These are phyloP conservation scores for Meloe dianella DNA, from an alignment of 2,888 invertebrate genomes.

Conservation along the genomic window DNA sequence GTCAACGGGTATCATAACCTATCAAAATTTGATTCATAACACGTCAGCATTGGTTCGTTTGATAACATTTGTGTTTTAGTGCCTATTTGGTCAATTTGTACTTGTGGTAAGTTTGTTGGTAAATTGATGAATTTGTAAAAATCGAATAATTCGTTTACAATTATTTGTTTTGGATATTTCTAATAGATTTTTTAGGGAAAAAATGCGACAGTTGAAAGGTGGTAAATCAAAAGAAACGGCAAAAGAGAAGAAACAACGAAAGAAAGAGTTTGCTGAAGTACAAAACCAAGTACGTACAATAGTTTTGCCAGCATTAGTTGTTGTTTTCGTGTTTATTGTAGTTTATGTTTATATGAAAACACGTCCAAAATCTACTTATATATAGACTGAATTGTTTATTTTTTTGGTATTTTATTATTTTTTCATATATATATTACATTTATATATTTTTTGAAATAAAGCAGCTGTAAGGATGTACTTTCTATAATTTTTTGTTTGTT, in stretches of 20 bases:
- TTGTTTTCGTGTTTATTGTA: constrained; percentile 73
- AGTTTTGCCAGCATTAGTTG: constrained; percentile 75
- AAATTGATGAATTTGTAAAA: background rate
- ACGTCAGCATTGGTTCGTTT: constrained; percentile 23
- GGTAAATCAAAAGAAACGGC: constrained; percentile 83
- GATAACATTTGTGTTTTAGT: background rate
- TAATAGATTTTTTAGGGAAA: constrained; percentile 40
- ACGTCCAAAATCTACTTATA: constrained; percentile 63
- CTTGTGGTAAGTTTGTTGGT: background rate
- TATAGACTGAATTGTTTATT: constrained; percentile 38
- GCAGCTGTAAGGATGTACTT: constrained; percentile 34
- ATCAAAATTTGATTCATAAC: constrained; percentile 14
- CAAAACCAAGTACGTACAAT: constrained; percentile 80
- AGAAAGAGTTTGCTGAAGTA: constrained; percentile 81
- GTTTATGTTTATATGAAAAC: constrained; percentile 82
- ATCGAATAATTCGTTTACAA: background rate
- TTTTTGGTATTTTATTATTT: constrained; percentile 14
- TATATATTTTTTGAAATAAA: constrained; percentile 33
- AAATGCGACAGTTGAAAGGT: constrained; percentile 77
- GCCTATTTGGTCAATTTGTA: background rate
- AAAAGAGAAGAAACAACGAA: constrained; percentile 83
- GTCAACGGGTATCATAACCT: constrained; percentile 31
- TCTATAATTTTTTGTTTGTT: constrained; percentile 32
- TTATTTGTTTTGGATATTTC: background rate
- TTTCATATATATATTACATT: constrained; percentile 25